Evolutionary conservation across 2,797 vertebrate genomes (phyloP).

Genomic region (Ctenochaetus hawaiiensis): DNA sequence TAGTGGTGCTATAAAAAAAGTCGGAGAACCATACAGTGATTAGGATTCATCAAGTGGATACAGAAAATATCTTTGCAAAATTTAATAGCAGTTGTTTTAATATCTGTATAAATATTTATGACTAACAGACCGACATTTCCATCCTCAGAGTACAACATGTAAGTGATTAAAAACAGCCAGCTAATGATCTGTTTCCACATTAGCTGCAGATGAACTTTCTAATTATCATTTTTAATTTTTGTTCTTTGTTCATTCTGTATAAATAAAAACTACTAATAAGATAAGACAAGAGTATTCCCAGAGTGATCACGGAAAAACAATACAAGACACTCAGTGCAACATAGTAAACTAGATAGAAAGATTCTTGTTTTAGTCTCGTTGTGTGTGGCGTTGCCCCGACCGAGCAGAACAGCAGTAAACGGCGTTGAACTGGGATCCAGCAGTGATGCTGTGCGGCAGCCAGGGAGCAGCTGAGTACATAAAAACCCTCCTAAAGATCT

Average conservation of each 20-base stretch:
- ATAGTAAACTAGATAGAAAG: not conserved
- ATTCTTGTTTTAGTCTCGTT: conserved; percentile 5
- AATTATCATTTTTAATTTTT: too few relatives aligned
- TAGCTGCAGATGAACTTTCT: not conserved
- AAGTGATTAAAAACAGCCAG: not conserved
- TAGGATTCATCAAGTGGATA: not conserved
- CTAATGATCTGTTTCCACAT: too few relatives aligned
- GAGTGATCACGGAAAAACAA: not conserved
- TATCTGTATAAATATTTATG: not conserved
- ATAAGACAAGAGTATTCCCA: not conserved
- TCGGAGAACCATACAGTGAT: not conserved
- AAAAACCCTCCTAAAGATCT: conserved; percentile 89
- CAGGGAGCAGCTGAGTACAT: conserved; percentile 94
- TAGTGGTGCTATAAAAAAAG: not conserved
- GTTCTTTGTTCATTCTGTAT: not conserved
- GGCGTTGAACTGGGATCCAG: conserved; percentile 88
- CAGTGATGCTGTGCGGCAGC: conserved; percentile 74
- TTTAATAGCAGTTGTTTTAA: not conserved
- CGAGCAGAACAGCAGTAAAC: conserved; percentile 86
- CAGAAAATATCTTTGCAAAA: not conserved
- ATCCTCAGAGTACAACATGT: not conserved
- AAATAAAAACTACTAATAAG: not conserved
- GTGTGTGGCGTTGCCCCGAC: conserved; percentile 82
- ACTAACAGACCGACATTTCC: not conserved
- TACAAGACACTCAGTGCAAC: not conserved